Evolutionary conservation across 2,888 invertebrate genomes (phyloP), one percentile per base, ranked within the genome.

Genomic region (Onchidella celtica): DNA sequence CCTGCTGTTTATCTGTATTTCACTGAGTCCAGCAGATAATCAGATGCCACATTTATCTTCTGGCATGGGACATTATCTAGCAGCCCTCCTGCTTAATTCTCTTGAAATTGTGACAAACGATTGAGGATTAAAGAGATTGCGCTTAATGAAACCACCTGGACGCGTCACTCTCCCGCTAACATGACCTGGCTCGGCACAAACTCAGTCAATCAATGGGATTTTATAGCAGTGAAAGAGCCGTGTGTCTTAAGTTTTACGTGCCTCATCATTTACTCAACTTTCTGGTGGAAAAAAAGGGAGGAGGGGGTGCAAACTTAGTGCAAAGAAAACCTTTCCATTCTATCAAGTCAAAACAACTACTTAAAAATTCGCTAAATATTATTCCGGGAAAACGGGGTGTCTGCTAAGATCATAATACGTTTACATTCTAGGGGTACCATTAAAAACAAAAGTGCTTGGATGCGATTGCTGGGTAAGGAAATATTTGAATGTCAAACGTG

Each of bases 31-130:
- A 47, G 38, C 34, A 40, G 17, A 77, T 78, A 70, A 78, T 78
- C 69, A 70, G 61, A 66, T 70, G 78, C 55, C 78, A 78, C 78
- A 78, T 70, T 78, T 78, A 78, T 78, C 78, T 78, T 38, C 3
- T 78, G 78, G 78, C 78, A 78, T 32, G 70, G 27, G 70, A 78
- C 78, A 78, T 78, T 78, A 78, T 78, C 78, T 78, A 27, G 38
- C 69, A n/a, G 34, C 38, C 55, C 34, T 17, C n/a, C 57, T 27
- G 66, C 36, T 78, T 69, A 78, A 78, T 78, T 68, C 78, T 61
- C 78, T 78, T 78, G 59, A 78, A 78, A 78, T 70, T 69, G 78
- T 78, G 78, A 78, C 78, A 78, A 78, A 78, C 78, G 78, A 78
- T 78, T 70, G 70, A 59, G 78, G 78, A 66, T 70, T 77, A 68